These are phyloP conservation scores for Acleris literana DNA, from an alignment of 2,888 invertebrate genomes.

Conservation along the genomic window DNA sequence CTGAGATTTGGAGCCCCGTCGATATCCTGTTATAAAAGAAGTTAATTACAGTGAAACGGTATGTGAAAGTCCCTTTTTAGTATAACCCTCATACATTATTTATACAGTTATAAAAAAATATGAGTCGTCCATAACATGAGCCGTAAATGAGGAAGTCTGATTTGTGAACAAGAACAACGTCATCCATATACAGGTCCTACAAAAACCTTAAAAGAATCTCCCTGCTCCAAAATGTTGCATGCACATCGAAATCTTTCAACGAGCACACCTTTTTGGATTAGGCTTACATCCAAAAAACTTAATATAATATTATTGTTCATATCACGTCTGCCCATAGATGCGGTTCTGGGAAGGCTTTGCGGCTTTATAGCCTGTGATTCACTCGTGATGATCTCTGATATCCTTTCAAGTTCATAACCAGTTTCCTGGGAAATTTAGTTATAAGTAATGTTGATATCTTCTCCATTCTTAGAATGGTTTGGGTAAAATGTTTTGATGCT, in stretches of 20 bases:
- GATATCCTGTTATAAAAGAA: slow-evolving; percentile 38
- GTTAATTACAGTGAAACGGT: slow-evolving; percentile 30
- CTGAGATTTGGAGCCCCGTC: slow-evolving; percentile 33
- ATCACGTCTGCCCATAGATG: slow-evolving; percentile 51
- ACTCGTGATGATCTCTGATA: slow-evolving; percentile 71
- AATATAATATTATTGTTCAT: slow-evolving; percentile 42
- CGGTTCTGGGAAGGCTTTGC: slow-evolving; percentile 68
- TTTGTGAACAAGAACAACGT: neutral
- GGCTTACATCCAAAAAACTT: slow-evolving; percentile 27
- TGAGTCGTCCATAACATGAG: too few relatives aligned
- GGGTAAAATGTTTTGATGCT: slow-evolving; percentile 4
- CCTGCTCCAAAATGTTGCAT: too few relatives aligned
- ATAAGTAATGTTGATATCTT: slow-evolving; percentile 30
- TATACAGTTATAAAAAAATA: too few relatives aligned
- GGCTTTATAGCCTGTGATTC: slow-evolving; percentile 67
- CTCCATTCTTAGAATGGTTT: slow-evolving; percentile 31
- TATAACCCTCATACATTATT: neutral
- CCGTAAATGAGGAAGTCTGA: neutral
- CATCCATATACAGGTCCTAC: neutral
- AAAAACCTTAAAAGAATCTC: neutral
- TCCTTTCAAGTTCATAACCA: slow-evolving; percentile 61
- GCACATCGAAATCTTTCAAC: slow-evolving; percentile 2
- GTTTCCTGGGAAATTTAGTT: slow-evolving; percentile 47
- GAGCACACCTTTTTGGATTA: slow-evolving; percentile 25
- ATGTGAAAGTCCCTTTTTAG: neutral